Evolutionary conservation across 1,140 invertebrate genomes (phyloP).

Genomic region (Pantala flavescens): DNA sequence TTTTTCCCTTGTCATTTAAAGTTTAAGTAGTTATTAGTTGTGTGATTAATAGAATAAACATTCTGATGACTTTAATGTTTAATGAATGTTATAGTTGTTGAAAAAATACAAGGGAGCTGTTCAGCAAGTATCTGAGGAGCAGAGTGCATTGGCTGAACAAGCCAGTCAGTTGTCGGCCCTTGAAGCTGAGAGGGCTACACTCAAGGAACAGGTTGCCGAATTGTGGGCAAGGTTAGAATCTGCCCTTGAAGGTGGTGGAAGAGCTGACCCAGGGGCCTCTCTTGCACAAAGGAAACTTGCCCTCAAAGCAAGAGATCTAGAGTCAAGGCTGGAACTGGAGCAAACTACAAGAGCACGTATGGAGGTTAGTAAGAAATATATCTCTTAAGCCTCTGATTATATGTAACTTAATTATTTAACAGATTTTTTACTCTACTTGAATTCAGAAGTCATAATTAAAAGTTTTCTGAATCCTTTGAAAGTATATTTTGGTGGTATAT

Average conservation of each 20-base stretch:
- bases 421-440: no score
- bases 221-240: conserved; percentile 62
- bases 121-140: conserved; percentile 73
- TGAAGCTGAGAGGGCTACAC: conserved; percentile 59
- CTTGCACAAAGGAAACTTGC: conserved; percentile 57
- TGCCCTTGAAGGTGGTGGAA: conserved; percentile 46
- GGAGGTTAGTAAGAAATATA: conserved; percentile 46
- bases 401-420: no score
- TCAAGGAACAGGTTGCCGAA: conserved; percentile 68
- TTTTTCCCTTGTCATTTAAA: no score
- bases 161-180: conserved; percentile 66
- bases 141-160: conserved; percentile 68
- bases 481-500: no score
- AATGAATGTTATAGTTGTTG: conserved; percentile 45
- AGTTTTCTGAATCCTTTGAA: no score
- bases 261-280: conserved; percentile 57
- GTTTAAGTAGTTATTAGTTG: no score
- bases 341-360: conserved; percentile 69
- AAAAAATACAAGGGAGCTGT: conserved; percentile 86
- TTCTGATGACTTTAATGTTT: no score
- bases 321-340: conserved; percentile 81
- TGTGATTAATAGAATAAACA: no score
- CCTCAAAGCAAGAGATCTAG: conserved; percentile 73
- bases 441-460: no score
- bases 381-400: not conserved